These are phyloP conservation scores for Cassiopea andromeda DNA, from an alignment of 30 jellyfish, hydroid and myxozoan species.

Conservation along the genomic window DNA sequence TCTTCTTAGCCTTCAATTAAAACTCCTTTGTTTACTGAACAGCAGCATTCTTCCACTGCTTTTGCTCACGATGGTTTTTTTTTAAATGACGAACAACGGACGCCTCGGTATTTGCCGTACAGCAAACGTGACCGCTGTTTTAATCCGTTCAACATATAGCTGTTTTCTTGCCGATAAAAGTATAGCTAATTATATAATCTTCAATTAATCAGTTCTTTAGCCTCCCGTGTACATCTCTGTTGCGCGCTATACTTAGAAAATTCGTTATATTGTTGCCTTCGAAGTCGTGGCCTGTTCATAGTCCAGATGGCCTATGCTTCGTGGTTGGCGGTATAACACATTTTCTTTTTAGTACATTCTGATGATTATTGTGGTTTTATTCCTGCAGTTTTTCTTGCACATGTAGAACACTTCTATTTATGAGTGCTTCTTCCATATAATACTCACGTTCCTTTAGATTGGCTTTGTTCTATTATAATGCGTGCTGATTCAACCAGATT, in stretches of 20 bases:
- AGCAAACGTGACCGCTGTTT: background rate
- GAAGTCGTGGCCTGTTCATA: background rate
- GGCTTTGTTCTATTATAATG: background rate
- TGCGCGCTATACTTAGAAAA: background rate
- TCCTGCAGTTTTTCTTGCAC: slow-evolving; percentile 12
- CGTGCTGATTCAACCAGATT: background rate
- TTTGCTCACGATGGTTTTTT: background rate
- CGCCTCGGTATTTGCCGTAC: background rate
- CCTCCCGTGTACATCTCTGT: slow-evolving; percentile 21
- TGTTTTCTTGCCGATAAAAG: slow-evolving; percentile 11
- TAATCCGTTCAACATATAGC: slow-evolving; percentile 5
- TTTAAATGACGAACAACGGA: background rate
- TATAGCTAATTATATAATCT: slow-evolving; percentile 11
- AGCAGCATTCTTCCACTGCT: background rate
- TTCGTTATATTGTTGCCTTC: slow-evolving; percentile 12
- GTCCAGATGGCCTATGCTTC: slow-evolving; percentile 30
- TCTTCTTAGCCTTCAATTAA: background rate
- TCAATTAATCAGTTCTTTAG: background rate
- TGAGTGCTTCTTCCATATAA: background rate
- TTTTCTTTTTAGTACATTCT: background rate
- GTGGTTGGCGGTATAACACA: slow-evolving; percentile 12
- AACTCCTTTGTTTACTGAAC: background rate
- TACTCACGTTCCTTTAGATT: background rate
- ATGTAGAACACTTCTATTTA: background rate
- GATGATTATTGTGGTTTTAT: slow-evolving; percentile 11